Percentiles rank a stretch among this genome's conserved stretches.
These are phyloP conservation scores for Cichlasoma orientale DNA, from an alignment of 2,797 vertebrate species.

Conservation along the genomic window DNA sequence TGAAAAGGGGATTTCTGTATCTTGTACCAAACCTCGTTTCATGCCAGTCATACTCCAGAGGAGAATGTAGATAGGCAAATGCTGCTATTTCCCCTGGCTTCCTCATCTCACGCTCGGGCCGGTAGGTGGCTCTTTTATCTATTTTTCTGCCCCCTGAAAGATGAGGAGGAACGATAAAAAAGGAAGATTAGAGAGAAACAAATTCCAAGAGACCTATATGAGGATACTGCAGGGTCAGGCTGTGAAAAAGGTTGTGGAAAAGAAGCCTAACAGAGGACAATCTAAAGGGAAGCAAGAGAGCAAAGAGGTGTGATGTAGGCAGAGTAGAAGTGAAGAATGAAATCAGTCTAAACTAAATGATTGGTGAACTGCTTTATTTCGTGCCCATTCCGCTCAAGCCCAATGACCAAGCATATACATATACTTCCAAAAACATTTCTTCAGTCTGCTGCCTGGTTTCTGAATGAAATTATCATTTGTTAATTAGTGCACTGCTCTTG, in stretches of 20 bases:
- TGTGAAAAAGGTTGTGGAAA: slow-evolving; percentile 17
- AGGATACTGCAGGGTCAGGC: slow-evolving; percentile 36
- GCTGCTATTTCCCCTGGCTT: slow-evolving; percentile 33
- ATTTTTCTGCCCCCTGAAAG: slow-evolving; percentile 37
- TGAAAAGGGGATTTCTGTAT: not conserved
- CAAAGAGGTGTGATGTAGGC: not conserved
- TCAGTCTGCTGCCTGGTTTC: not conserved
- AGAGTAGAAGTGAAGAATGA: not conserved
- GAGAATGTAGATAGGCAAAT: slow-evolving; percentile 25
- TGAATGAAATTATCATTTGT: not conserved
- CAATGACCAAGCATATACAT: too few relatives aligned
- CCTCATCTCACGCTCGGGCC: slow-evolving; percentile 17
- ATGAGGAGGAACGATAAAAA: slow-evolving; percentile 47
- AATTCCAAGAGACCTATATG: slow-evolving; percentile 51
- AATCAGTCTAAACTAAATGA: not conserved
- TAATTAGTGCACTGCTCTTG: not conserved
- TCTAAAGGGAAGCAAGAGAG: slow-evolving; percentile 6
- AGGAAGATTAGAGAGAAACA: slow-evolving; percentile 44
- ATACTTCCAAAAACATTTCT: slow-evolving; percentile 5
- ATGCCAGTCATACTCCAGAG: slow-evolving; percentile 5
- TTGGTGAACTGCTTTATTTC: not conserved
- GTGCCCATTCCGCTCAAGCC: not conserved
- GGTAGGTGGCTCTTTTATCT: slow-evolving; percentile 62
- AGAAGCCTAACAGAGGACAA: not conserved
- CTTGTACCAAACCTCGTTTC: not conserved